phyloP scores from a whole-genome alignment of 2,113 vertebrate genomes.

The Psettodes erumei region DNA sequence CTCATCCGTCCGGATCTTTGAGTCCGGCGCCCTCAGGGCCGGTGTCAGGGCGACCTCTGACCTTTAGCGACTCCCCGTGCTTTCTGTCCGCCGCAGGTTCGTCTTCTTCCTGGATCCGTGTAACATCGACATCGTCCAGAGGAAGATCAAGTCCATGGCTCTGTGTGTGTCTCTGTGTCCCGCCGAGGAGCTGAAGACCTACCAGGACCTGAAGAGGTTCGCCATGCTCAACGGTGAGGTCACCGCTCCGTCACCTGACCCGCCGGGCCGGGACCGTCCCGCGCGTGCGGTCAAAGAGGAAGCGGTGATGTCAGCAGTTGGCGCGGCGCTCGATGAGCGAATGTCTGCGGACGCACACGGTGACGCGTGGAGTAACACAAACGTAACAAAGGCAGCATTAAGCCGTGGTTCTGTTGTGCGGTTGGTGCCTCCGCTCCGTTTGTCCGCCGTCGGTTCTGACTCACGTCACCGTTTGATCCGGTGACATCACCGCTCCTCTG shows the following conservation, averaged over 20 bases:
- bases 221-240: conserved; percentile 91
- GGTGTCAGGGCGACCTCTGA: not conserved
- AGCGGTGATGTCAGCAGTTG: conserved; percentile 37
- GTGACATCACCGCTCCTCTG: conserved; percentile 36
- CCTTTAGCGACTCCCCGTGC: not conserved
- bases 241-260: not conserved
- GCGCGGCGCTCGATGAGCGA: not conserved
- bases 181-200: conserved; percentile 86
- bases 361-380: conserved; percentile 51
- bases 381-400: conserved; percentile 59
- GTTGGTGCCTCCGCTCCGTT: conserved; percentile 50
- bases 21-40: not conserved
- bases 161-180: conserved; percentile 95
- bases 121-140: conserved; percentile 92
- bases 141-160: conserved; percentile 93
- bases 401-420: conserved; percentile 10
- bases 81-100: conserved; percentile 81
- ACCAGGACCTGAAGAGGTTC: conserved; percentile 92
- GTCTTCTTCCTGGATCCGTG: conserved; percentile 99
- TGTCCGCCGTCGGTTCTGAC: conserved; percentile 20
- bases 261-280: no score
- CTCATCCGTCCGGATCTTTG: no score
- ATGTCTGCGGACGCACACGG: not conserved
- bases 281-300: not conserved
- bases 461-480: conserved; percentile 17